Evolutionary conservation across 2,113 vertebrate species (phyloP), one percentile per base, ranked within the genome.

Genomic region (Dipodomys merriami): DNA sequence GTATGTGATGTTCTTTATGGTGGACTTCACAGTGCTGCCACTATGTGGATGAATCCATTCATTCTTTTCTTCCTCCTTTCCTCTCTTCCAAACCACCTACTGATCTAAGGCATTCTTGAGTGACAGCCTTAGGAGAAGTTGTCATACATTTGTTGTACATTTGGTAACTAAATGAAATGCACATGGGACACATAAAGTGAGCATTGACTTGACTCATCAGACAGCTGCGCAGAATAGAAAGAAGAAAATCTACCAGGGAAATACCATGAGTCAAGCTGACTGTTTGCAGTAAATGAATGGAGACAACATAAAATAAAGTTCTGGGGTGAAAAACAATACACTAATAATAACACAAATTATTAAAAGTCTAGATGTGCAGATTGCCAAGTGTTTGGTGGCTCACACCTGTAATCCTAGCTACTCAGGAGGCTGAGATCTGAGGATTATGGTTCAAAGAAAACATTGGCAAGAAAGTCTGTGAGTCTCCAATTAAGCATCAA

Each of bases 81-180:
- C 16, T 76, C 12, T 33, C 30, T 44, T 77, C 35, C 73, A 89
- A 94, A 44, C 89, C 93, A 94, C 93, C 90, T 90, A 95, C 87
- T 81, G 71, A 89, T 86, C 35, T 86, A 85, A 95, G 46, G 49
- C 77, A 89, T 93, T 94, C 46, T 71, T 84, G 53, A 84, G 80
- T 64, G 60, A 9, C 13, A 91, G 20, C 22, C 39, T 68, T 83
- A 2, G 23, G 57, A 89, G 1, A 16, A 19, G 84, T 95, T 62
- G 94, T 91, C 84, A 78, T 83, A 57, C 27, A 23, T 4, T 1
- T 80, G 83, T 6, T 67, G 11, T 68, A 53, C 29, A 53, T 8
- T 35, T 46, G 86, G 46, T 35, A 94, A 69, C 2, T 35, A 27
- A 95, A 80, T 35, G 83, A 95, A 96, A 79, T 0, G 12, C 33